Evolutionary conservation across 2,888 invertebrate species (phyloP).

Genomic region (Drosophila anomelani): DNA sequence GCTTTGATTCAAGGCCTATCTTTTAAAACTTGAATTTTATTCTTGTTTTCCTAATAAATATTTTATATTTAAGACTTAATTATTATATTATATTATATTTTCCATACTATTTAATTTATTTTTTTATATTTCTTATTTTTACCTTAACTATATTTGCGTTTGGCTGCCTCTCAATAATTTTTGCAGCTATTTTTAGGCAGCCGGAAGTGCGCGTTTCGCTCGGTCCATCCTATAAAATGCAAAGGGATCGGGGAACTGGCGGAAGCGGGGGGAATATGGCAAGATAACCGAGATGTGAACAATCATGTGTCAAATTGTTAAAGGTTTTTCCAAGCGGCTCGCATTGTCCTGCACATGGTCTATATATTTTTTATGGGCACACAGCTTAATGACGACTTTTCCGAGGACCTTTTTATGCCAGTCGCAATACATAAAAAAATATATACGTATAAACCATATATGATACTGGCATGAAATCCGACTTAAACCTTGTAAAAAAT

Average conservation of each 20-base stretch:
- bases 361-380: slow-evolving; percentile 25
- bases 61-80: background rate
- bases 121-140: background rate
- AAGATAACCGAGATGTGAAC: slow-evolving; percentile 36
- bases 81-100: background rate
- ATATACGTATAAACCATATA: background rate
- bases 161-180: slow-evolving; percentile 60
- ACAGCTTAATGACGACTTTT: slow-evolving; percentile 22
- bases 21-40: background rate
- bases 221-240: slow-evolving; percentile 43
- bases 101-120: no score
- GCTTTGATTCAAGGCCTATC: background rate
- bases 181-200: slow-evolving; percentile 67
- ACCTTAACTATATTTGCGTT: background rate
- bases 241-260: slow-evolving; percentile 14
- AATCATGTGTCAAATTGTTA: slow-evolving; percentile 39
- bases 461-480: background rate
- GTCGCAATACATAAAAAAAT: slow-evolving; percentile 5
- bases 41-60: background rate
- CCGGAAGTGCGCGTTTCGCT: slow-evolving; percentile 64
- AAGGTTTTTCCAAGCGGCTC: slow-evolving; percentile 29
- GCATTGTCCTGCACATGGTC: slow-evolving; percentile 22
- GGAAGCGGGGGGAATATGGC: background rate
- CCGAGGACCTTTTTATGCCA: slow-evolving; percentile 14
- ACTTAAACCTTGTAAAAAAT: background rate